A percentile compares a stretch with the other conserved stretches of the same genome.
Evolutionary conservation across 2,113 vertebrate species (phyloP).

Genomic region (Sterna hirundo): DNA sequence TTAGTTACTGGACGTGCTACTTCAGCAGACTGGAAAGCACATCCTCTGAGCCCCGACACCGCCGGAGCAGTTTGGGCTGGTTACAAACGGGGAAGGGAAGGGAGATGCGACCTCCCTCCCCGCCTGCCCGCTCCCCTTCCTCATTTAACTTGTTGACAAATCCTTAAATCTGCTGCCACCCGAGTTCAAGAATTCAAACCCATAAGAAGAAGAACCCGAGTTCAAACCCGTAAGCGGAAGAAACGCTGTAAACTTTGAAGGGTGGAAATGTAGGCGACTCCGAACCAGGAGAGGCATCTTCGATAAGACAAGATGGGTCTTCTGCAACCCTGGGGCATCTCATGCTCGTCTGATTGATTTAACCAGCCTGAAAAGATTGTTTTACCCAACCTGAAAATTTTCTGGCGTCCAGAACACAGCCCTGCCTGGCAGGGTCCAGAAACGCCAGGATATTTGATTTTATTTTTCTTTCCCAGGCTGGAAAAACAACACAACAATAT

Average conservation of each 20-base stretch:
- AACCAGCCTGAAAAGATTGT: neutral
- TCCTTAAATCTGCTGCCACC: neutral
- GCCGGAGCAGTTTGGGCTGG: neutral
- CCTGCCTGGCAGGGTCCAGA: neutral
- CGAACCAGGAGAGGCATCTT: neutral
- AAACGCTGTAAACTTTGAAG: neutral
- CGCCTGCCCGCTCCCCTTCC: neutral
- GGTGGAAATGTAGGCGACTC: neutral
- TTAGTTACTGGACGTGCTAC: neutral
- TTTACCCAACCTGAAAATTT: neutral
- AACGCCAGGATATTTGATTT: neutral
- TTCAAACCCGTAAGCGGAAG: neutral
- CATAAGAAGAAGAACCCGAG: neutral
- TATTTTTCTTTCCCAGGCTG: neutral
- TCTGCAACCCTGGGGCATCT: neutral
- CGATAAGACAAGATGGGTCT: neutral
- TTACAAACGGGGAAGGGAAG: neutral
- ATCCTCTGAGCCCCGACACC: neutral
- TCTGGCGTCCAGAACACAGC: neutral
- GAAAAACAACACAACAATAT: neutral
- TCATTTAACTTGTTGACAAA: neutral
- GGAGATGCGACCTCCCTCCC: neutral
- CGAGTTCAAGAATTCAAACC: neutral
- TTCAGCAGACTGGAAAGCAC: neutral
- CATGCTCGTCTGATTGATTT: neutral